Conservation (phyloP, 2,797 vertebrate genomes). For the Ptychadena robeensis region DNA sequence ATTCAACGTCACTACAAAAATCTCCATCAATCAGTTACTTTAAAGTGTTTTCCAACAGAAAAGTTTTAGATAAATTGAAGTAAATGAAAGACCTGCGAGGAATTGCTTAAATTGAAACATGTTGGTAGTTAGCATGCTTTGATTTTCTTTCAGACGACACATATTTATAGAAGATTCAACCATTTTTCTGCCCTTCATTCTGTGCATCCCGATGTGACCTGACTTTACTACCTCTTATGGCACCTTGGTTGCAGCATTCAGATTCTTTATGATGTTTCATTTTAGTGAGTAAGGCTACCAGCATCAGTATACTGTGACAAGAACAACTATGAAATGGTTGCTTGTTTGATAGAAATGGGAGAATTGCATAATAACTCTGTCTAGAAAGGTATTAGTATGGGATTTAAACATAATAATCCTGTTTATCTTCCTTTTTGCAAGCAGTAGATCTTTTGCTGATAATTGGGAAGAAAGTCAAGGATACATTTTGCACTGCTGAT, state of each 20-base stretch:
- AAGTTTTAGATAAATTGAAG: slow-evolving; percentile 47
- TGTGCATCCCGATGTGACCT: slow-evolving; percentile 40
- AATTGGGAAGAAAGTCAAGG: slow-evolving; percentile 50
- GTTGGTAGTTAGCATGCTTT: slow-evolving; percentile 14
- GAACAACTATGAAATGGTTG: slow-evolving; percentile 42
- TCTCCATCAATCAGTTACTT: slow-evolving; percentile 35
- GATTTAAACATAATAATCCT: slow-evolving; percentile 55
- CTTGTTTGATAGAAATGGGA: slow-evolving; percentile 43
- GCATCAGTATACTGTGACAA: slow-evolving; percentile 51
- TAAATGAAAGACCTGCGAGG: slow-evolving; percentile 40
- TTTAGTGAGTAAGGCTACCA: slow-evolving; percentile 36
- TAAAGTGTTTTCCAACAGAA: slow-evolving; percentile 44
- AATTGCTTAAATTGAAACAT: slow-evolving; percentile 50
- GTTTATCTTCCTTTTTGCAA: slow-evolving; percentile 50
- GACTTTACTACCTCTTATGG: slow-evolving; percentile 40
- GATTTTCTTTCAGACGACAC: slow-evolving; percentile 24
- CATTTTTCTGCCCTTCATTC: slow-evolving; percentile 18
- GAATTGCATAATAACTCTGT: slow-evolving; percentile 43
- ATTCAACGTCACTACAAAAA: slow-evolving; percentile 20
- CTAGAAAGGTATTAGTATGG: slow-evolving; percentile 42
- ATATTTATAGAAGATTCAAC: slow-evolving; percentile 28
- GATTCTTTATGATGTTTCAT: slow-evolving; percentile 43
- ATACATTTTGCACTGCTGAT: slow-evolving; percentile 29
- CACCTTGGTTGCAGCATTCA: slow-evolving; percentile 29
- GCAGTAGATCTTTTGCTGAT: slow-evolving; percentile 46